phyloP scores from a whole-genome alignment of 2,797 vertebrate genomes.

The Melanotaenia maccullochi region DNA sequence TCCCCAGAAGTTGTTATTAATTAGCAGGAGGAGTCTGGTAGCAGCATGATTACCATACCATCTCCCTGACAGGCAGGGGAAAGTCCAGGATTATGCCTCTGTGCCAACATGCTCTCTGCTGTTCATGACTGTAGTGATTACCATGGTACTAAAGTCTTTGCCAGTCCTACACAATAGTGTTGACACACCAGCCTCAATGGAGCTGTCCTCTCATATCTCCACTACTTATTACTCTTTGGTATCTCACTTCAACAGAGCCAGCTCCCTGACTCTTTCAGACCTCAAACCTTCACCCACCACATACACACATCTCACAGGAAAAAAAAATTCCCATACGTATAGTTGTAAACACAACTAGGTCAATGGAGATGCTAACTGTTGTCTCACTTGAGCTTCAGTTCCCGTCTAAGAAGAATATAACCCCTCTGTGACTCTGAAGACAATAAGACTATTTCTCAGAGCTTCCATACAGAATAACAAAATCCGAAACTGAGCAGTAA shows the following conservation, averaged over 20 bases:
- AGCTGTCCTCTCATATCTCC: constrained; percentile 69
- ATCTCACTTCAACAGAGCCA: constrained; percentile 75
- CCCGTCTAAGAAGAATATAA: constrained; percentile 42
- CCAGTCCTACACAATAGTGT: constrained; percentile 64
- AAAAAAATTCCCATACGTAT: constrained; percentile 15
- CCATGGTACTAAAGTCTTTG: constrained; percentile 61
- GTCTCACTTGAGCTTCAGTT: constrained; percentile 50
- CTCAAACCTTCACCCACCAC: constrained; percentile 56
- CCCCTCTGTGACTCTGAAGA: constrained; percentile 49
- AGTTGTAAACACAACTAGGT: constrained; percentile 32
- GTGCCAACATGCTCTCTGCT: constrained; percentile 71
- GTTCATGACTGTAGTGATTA: constrained; percentile 69
- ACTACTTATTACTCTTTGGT: constrained; percentile 68
- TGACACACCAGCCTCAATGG: constrained; percentile 67
- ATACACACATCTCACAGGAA: constrained; percentile 41
- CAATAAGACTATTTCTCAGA: constrained; percentile 36
- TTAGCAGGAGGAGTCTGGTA: constrained; percentile 78
- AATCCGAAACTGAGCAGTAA: constrained; percentile 28
- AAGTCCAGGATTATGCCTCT: constrained; percentile 79
- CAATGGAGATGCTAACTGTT: constrained; percentile 44
- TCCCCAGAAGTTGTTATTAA: constrained; percentile 80
- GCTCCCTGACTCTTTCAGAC: constrained; percentile 65
- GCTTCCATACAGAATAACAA: constrained; percentile 16
- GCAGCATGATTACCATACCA: constrained; percentile 75
- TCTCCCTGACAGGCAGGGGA: constrained; percentile 71